Evolutionary conservation across 1,140 invertebrate genomes (phyloP).

Genomic region (Galendromus occidentalis): DNA sequence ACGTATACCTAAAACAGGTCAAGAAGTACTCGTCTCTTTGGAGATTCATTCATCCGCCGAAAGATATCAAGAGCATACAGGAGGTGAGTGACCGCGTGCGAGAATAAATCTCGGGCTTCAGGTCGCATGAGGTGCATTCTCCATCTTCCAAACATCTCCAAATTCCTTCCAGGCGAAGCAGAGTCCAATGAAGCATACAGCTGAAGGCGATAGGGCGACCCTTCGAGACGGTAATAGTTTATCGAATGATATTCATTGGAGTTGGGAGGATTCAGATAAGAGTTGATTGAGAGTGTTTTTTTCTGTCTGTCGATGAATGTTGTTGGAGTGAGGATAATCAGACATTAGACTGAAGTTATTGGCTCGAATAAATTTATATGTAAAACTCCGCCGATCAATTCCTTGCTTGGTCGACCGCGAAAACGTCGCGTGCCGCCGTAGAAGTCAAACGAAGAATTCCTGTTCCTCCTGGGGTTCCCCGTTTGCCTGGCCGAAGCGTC

Average conservation of each 20-base stretch:
- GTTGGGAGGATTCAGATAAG: too few species aligned
- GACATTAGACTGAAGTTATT: not conserved
- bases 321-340: too few species aligned
- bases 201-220: too few species aligned
- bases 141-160: too few species aligned
- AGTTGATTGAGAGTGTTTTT: too few species aligned
- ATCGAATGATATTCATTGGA: too few species aligned
- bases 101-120: too few species aligned
- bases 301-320: too few species aligned
- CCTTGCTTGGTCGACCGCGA: not conserved
- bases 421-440: not conserved
- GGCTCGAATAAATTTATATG: not conserved
- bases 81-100: not conserved
- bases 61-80: slow-evolving; percentile 6
- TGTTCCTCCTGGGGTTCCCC: not conserved
- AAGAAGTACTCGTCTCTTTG: slow-evolving; percentile 1
- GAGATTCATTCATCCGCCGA: slow-evolving; percentile 6
- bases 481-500: not conserved
- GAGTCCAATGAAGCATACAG: too few species aligned
- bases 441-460: not conserved
- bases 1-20: not conserved
- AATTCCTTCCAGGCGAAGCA: too few species aligned
- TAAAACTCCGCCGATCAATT: not conserved
- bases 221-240: too few species aligned
- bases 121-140: too few species aligned